Conservation (phyloP, 2,113 vertebrate genomes). For the Orycteropus afer region DNA sequence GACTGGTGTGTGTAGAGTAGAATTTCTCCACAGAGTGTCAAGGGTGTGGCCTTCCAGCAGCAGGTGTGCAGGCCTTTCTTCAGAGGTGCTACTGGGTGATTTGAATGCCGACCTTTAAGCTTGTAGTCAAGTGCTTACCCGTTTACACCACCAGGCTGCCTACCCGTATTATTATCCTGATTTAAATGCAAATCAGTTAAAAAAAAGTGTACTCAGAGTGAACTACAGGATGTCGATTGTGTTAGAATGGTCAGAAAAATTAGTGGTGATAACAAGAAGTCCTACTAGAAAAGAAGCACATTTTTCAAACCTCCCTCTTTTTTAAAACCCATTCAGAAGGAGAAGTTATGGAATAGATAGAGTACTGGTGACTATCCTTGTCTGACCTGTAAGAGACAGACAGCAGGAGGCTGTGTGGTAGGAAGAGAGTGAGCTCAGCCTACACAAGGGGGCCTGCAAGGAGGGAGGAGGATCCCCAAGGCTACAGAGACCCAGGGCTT, state of each 20-base stretch:
- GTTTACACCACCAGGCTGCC: too few relatives aligned
- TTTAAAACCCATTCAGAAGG: neutral
- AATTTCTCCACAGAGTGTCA: too few relatives aligned
- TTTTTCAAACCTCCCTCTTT: neutral
- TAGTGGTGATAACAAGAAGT: neutral
- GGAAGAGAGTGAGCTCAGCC: neutral
- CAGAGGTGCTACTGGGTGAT: too few relatives aligned
- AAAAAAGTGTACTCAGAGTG: neutral
- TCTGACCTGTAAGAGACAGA: neutral
- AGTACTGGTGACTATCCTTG: neutral
- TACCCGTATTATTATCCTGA: neutral
- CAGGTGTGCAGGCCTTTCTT: too few relatives aligned
- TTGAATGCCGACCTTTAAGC: too few relatives aligned
- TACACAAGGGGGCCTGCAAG: neutral
- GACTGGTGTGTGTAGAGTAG: neutral
- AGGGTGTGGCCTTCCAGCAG: too few relatives aligned
- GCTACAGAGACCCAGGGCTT: neutral
- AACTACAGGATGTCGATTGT: neutral
- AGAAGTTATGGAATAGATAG: rapidly evolving
- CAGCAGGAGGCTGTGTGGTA: too few relatives aligned
- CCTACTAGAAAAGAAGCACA: neutral
- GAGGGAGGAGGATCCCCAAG: neutral
- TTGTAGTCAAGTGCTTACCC: too few relatives aligned
- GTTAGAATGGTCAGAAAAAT: neutral
- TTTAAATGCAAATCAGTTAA: neutral